Percentiles rank a stretch among this genome's conserved stretches.
phyloP scores from a whole-genome alignment of 2,888 invertebrate species.

The Pyrgus malvae region DNA sequence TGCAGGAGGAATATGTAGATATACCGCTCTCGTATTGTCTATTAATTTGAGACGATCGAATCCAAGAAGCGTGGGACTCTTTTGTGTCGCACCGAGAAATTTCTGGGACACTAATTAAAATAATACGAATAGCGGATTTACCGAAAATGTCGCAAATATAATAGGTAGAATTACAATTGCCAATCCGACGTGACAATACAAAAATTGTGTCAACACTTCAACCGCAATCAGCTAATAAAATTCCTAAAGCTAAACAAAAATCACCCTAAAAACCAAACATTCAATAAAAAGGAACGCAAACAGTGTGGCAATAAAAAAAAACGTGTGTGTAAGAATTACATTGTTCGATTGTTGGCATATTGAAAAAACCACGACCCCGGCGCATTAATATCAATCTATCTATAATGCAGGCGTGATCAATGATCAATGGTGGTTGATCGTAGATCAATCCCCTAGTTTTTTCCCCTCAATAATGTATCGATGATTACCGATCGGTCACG shows the following conservation, averaged over 20 bases:
- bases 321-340: constrained; percentile 64
- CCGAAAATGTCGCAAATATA: constrained; percentile 13
- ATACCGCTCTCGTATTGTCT: constrained; percentile 64
- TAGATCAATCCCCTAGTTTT: constrained; percentile 65
- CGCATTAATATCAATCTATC: constrained; percentile 78
- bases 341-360: constrained; percentile 68
- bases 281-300: constrained; percentile 49
- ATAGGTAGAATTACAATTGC: constrained; percentile 6
- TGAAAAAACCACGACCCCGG: constrained; percentile 70
- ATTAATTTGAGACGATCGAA: constrained; percentile 57
- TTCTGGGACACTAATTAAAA: constrained; percentile 4
- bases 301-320: constrained; percentile 54
- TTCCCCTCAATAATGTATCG: constrained; percentile 62
- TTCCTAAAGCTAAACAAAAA: constrained; percentile 36
- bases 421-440: constrained; percentile 52
- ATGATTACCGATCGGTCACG: constrained; percentile 54
- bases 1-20: constrained; percentile 72
- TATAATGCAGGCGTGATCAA: constrained; percentile 76
- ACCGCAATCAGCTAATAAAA: constrained; percentile 22
- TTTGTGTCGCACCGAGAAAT: constrained; percentile 7
- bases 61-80: constrained; percentile 38
- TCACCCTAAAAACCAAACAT: constrained; percentile 45
- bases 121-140: background rate
- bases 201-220: constrained; percentile 16
- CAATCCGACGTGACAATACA: background rate